Evolutionary conservation across 2,113 vertebrate genomes (phyloP).

Genomic region (Colius striatus): DNA sequence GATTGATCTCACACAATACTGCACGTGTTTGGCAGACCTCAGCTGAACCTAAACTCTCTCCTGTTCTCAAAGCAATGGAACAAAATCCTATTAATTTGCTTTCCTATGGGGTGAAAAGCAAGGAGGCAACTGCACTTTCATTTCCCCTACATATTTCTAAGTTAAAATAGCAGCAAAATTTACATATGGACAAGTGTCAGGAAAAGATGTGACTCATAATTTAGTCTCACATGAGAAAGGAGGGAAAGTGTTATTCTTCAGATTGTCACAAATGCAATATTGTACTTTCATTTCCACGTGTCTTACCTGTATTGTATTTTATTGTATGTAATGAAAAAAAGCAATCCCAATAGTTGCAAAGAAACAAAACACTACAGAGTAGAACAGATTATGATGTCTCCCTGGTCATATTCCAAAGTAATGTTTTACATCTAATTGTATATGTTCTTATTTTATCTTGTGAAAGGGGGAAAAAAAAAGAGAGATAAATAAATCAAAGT

Average conservation of each 20-base stretch:
- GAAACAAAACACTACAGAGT: not conserved
- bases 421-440: not conserved
- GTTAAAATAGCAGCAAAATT: not conserved
- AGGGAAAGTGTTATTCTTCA: not conserved
- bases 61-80: not conserved
- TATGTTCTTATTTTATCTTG: not conserved
- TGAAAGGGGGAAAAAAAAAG: not conserved
- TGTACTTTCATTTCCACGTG: not conserved
- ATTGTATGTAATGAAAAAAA: not conserved
- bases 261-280: not conserved
- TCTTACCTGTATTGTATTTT: not conserved
- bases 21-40: not conserved
- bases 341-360: not conserved
- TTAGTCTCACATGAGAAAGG: not conserved
- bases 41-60: not conserved
- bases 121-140: constrained; percentile 1
- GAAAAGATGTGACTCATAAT: not conserved
- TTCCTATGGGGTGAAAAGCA: constrained; percentile 8
- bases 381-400: not conserved
- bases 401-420: not conserved
- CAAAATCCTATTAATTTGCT: constrained; percentile 13
- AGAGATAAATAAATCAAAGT: not conserved
- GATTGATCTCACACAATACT: not conserved
- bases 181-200: not conserved
- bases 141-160: constrained; percentile 2